Evolutionary conservation across 30 jellyfish, hydroid and myxozoan species (phyloP).

Genomic region (Morbakka virulenta): DNA sequence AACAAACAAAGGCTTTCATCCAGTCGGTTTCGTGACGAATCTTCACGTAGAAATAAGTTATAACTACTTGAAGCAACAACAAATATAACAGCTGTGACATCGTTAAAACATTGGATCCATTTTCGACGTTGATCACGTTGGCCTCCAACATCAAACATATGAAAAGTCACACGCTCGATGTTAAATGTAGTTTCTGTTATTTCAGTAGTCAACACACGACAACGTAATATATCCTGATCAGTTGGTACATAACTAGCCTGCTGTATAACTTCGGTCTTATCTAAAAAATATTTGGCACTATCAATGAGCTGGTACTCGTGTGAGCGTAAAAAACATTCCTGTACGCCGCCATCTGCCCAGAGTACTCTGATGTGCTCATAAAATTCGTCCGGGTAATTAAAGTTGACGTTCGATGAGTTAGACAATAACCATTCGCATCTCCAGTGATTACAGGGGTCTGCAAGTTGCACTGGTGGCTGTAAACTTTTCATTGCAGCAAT

Average conservation of each 20-base stretch:
- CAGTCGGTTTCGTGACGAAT: slow-evolving; percentile 71
- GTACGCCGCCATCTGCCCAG: slow-evolving; percentile 75
- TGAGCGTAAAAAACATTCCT: slow-evolving; percentile 66
- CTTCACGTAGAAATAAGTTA: slow-evolving; percentile 86
- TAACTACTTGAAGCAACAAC: slow-evolving; percentile 86
- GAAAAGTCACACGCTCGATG: slow-evolving; percentile 64
- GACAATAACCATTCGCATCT: slow-evolving; percentile 61
- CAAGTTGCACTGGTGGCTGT: slow-evolving; percentile 45
- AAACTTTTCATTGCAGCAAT: slow-evolving; percentile 64
- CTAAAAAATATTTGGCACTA: slow-evolving; percentile 92
- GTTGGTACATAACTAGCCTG: slow-evolving; percentile 56
- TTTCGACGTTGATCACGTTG: slow-evolving; percentile 96
- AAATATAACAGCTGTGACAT: slow-evolving; percentile 91
- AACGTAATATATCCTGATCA: slow-evolving; percentile 91
- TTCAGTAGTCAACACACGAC: slow-evolving; percentile 83
- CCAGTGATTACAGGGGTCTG: slow-evolving; percentile 5
- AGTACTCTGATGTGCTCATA: slow-evolving; percentile 56
- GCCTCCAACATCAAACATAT: slow-evolving; percentile 98
- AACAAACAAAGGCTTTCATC: slow-evolving; percentile 80
- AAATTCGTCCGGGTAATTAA: slow-evolving; percentile 48
- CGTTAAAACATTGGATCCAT: slow-evolving; percentile 96
- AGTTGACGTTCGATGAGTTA: slow-evolving; percentile 13
- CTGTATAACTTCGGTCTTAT: slow-evolving; percentile 40
- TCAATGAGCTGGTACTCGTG: slow-evolving; percentile 81
- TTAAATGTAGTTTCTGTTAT: slow-evolving; percentile 68